A percentile compares a stretch with the other conserved stretches of the same genome.
Evolutionary conservation across 2,888 invertebrate species (phyloP).

Genomic region (Conomelus anceps): DNA sequence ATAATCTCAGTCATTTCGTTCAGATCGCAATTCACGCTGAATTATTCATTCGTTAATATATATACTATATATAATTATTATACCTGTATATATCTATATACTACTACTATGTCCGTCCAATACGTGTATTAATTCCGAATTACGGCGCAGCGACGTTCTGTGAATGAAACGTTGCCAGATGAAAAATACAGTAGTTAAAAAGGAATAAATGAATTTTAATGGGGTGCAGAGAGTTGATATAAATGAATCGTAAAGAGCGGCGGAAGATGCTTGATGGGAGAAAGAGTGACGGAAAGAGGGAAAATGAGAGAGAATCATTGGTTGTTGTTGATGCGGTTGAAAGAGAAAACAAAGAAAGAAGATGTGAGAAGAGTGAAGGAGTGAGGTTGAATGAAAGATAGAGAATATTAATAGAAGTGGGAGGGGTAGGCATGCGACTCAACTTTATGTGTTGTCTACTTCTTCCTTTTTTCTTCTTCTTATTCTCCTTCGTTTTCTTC

Average conservation of each 20-base stretch:
- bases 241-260: neutral
- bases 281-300: slow-evolving; percentile 26
- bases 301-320: slow-evolving; percentile 25
- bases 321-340: neutral
- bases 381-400: neutral
- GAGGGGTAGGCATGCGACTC: neutral
- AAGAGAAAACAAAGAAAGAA: neutral
- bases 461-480: neutral
- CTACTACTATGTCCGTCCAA: too few relatives aligned
- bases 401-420: neutral
- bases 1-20: neutral
- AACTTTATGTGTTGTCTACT: neutral
- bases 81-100: too few relatives aligned
- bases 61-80: neutral
- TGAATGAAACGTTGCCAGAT: neutral
- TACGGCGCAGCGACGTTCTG: neutral
- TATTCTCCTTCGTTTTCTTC: neutral
- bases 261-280: slow-evolving; percentile 10
- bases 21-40: neutral
- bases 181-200: neutral
- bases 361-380: neutral
- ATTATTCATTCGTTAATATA: neutral
- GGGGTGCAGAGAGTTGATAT: neutral
- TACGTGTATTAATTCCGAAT: neutral
- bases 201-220: neutral